These are phyloP conservation scores for Pseudorhiza aurosa DNA, from an alignment of 30 jellyfish, hydroid and myxozoan genomes.

Conservation along the genomic window DNA sequence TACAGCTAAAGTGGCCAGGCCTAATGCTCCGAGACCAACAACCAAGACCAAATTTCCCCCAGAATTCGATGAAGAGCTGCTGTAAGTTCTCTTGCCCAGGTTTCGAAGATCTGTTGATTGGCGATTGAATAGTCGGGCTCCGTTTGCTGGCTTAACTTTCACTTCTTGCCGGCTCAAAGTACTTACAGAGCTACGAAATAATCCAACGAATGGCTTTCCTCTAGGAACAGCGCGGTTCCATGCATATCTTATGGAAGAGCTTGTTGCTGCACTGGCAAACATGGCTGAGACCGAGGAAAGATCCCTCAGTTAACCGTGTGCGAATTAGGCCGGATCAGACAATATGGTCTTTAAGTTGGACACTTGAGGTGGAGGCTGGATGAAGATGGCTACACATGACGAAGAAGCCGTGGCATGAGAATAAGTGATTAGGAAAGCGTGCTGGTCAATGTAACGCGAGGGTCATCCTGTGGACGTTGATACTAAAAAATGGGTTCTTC, in stretches of 20 bases:
- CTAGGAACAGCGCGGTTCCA: constrained; percentile 32
- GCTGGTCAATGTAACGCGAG: too few relatives aligned
- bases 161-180: constrained; percentile 8
- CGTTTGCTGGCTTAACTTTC: neutral
- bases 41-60: constrained; percentile 20
- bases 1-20: constrained; percentile 42
- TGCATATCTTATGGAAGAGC: constrained; percentile 4
- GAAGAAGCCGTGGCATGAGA: too few relatives aligned
- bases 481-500: too few relatives aligned
- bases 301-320: neutral
- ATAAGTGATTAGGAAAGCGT: too few relatives aligned
- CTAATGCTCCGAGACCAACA: constrained; percentile 71
- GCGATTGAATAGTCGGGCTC: neutral
- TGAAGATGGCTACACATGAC: neutral
- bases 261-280: constrained; percentile 25
- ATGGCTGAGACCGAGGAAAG: neutral
- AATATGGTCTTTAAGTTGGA: neutral
- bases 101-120: neutral
- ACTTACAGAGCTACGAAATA: constrained; percentile 19
- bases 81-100: constrained; percentile 13
- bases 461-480: too few relatives aligned
- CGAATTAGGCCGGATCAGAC: neutral
- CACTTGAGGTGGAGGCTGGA: neutral
- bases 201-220: constrained; percentile 36
- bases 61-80: constrained; percentile 1